Evolutionary conservation across 1,140 invertebrate genomes (phyloP), one percentile per base, ranked within the genome.

Genomic region (Portunus trituberculatus): DNA sequence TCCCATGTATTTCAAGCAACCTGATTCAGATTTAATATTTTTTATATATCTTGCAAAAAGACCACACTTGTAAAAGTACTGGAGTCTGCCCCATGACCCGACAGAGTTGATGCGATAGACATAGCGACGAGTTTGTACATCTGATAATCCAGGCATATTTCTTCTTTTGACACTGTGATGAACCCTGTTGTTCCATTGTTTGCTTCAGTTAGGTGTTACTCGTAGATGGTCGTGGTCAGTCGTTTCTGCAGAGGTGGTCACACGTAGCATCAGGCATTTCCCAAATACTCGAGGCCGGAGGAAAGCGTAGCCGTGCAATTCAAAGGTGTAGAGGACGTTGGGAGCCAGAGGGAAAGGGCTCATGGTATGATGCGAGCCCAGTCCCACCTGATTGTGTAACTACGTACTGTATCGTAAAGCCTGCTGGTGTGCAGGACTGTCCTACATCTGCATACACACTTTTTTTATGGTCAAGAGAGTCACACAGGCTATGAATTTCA

Each of bases 141-240:
- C 67, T 89, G 87, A 94, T 94, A 90, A 91, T 90, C 93, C 31
- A 90, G 67, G 88, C 67, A 90, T 90, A 90, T 94, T 94, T 94
- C 88, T 88, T 94, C 93, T 89, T 94, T 84, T 93, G 93, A 94
- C 82, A 91, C 88, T 94, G 93, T 94, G 93, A 94, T 94, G 87
- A 89, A 88, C 90, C 87, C 88, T 94, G 93, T 94, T 94, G 48
- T 94, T 94, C 59, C 90, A 32, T 89, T 94, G 20, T 91, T 52
- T 83, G 87, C 90, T 94, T 94, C 87, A 90, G 93, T 94, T 94
- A 94, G 93, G 29, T 94, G 88, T 83, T 94, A 94, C 86, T 94
- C 32, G 45, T 94, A 83, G 93, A 32, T 45, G 90, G 93, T 94
- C 88, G 83, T 67, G 93, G 88, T 94, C 76, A 52, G 88, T 94